Base-by-base conservation (phyloP, 2,888 invertebrate genomes). In the Thumatha senex region DNA sequence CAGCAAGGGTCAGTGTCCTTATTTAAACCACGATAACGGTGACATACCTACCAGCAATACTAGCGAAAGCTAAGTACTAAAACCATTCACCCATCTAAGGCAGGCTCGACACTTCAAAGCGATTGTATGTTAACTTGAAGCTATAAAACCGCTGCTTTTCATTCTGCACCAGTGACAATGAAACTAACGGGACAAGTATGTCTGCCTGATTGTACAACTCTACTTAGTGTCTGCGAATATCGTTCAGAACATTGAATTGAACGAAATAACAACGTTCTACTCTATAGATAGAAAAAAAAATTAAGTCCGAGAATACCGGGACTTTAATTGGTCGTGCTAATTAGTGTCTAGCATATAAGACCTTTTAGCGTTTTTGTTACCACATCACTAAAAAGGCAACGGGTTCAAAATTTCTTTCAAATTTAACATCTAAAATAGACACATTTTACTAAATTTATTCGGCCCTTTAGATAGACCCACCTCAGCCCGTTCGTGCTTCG, bases 131-230 rank as follows among this genome's bases (percentile, higher is more conserved):
- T 15, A 51, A 51, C 38, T 42, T 40, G 18, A 33, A 31, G 34
- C 42, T 51, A 42, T 51, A 51, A n/a, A 46, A 51, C 41, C 41
- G 46, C 46, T 46, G 42, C 42, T 46, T 51, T 46, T 46, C 38
- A 46, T 51, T 51, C 51, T n/a, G 42, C n/a, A 8, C 46, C 12
- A 38, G 35, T 24, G 24, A 42, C 41, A 51, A 46, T 46, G 18
- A 13, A 42, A 10, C 14, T 51, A 51, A 51, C 51, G 51, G 50
- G 13, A 35, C 9, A 30, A 30, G 24, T 34, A 24, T 24, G 13
- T 15, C 12, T 11, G 4, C 12, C 13, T 13, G 36, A 14, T 10
- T 36, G 4, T 10, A 15, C 13, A 35, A 13, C 9, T 9, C 0
- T 12, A n/a, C n/a, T n/a, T n/a, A 15, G 10, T 36, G 14, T 36